A percentile compares a stretch with the other conserved stretches of the same genome.
Evolutionary conservation across 35 echinoderm and acorn worm genomes (phyloP).

Genomic region (Amphiura filiformis): DNA sequence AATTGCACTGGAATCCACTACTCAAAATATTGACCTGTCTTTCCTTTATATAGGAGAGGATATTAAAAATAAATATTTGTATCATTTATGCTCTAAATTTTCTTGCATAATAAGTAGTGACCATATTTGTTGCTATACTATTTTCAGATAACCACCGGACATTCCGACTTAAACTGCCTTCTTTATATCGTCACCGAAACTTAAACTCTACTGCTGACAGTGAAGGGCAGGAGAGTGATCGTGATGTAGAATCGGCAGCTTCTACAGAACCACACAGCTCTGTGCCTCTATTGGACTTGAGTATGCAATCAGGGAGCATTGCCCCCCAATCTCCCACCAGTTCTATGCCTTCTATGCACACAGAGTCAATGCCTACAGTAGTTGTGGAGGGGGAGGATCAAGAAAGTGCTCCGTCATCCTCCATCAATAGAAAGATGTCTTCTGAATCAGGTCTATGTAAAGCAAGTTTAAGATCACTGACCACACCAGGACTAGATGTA

Average conservation of each 20-base stretch:
- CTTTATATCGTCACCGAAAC: constrained; percentile 63
- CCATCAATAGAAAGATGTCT: not conserved
- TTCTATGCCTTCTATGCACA: constrained; percentile 55
- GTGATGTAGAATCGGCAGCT: constrained; percentile 24
- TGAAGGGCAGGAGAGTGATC: constrained; percentile 34
- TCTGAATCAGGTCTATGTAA: constrained; percentile 7
- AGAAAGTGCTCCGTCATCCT: not conserved
- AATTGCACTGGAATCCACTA: too few species aligned
- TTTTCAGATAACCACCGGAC: constrained; percentile 94
- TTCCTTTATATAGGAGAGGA: too few species aligned
- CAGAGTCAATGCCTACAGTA: constrained; percentile 42
- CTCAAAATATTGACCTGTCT: too few species aligned
- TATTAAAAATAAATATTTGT: too few species aligned
- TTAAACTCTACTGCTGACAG: not conserved
- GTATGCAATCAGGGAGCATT: constrained; percentile 28
- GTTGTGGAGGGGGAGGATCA: not conserved
- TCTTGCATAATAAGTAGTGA: too few species aligned
- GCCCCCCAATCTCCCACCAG: constrained; percentile 30
- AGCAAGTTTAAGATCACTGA: not conserved
- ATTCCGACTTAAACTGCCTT: constrained; percentile 86
- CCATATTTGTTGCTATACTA: too few species aligned
- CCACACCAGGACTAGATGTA: not conserved
- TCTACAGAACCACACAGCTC: constrained; percentile 59
- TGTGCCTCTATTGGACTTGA: constrained; percentile 64
- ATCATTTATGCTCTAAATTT: too few species aligned